Evolutionary conservation across 2,797 vertebrate genomes (phyloP), one percentile per base, ranked within the genome.

Genomic region (Girardinus metallicus): DNA sequence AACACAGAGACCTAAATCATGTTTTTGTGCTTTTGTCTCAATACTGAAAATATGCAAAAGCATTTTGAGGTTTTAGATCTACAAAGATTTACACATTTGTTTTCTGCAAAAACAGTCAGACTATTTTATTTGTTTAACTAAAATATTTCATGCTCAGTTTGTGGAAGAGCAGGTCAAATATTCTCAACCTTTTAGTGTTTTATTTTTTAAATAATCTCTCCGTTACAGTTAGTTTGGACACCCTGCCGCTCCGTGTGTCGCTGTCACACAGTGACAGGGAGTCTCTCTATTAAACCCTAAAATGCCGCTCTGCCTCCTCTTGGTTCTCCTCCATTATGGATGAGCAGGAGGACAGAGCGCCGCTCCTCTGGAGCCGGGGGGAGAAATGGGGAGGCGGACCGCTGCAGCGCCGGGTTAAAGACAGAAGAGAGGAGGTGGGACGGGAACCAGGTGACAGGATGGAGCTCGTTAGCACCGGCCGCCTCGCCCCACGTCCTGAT

Each of bases 281-380:
- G 70, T 36, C 43, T 75, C 43, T 78, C 13, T 43, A 80, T 83
- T 81, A 83, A 87, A 88, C 70, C 13, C 53, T 55, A 55, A 82
- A 88, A 77, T 41, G 23, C 79, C 73, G 83, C 49, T 75, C 70
- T 66, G 55, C n/a, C 76, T 83, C 60, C 72, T 87, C 80, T 44
- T 75, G 80, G 47, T 79, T 79, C 80, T 83, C 62, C 91, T 94
- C 83, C 75, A 92, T 91, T 86, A 94, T 91, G 85, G 46, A 87
- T 91, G 84, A 91, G 80, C 26, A 73, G 78, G 80, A 44, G 75
- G 79, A 83, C 83, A 91, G 85, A 83, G 76, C 77, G 83, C 83
- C 83, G 80, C 81, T 91, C 31, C 83, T 68, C 75, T 73, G 53
- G 81, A 86, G 83, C 80, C 77, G 64, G 16, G 1, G 79, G 80